Evolutionary conservation across 2,113 vertebrate species (phyloP).

Genomic region (Thalassoma bifasciatum): DNA sequence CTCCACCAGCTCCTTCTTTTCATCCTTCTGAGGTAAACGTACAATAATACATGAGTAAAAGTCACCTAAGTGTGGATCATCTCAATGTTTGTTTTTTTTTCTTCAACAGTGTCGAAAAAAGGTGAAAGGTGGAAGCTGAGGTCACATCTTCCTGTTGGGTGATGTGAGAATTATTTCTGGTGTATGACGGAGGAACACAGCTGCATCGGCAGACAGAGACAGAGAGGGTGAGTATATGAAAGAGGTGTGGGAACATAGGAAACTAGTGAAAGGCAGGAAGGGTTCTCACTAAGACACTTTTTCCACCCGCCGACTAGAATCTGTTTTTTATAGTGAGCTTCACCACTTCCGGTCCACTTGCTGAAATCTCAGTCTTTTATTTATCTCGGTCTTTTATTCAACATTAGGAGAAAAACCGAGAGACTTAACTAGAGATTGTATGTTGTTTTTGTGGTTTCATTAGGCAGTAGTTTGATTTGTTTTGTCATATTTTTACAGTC

Average conservation of each 20-base stretch:
- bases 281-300: constrained; percentile 61
- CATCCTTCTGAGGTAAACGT: constrained; percentile 13
- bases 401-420: no score
- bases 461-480: no score
- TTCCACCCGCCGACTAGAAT: constrained; percentile 57
- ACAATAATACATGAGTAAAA: background rate
- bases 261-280: constrained; percentile 68
- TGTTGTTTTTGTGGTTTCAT: background rate
- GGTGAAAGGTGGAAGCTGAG: constrained; percentile 25
- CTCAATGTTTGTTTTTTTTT: no score
- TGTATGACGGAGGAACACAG: constrained; percentile 2
- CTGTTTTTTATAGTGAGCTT: constrained; percentile 20
- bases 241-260: constrained; percentile 70
- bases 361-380: no score
- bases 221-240: background rate
- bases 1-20: constrained; percentile 19
- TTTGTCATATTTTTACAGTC: no score
- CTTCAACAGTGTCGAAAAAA: background rate
- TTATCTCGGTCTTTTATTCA: no score
- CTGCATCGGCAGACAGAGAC: background rate
- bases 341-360: constrained; percentile 27
- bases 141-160: constrained; percentile 41
- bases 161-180: constrained; percentile 36
- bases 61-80: no score
- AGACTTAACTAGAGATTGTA: no score